A percentile compares a stretch with the other conserved stretches of the same genome.
These are phyloP conservation scores for Allophyes oxyacanthae DNA, from an alignment of 2,888 invertebrate genomes.

Conservation along the genomic window DNA sequence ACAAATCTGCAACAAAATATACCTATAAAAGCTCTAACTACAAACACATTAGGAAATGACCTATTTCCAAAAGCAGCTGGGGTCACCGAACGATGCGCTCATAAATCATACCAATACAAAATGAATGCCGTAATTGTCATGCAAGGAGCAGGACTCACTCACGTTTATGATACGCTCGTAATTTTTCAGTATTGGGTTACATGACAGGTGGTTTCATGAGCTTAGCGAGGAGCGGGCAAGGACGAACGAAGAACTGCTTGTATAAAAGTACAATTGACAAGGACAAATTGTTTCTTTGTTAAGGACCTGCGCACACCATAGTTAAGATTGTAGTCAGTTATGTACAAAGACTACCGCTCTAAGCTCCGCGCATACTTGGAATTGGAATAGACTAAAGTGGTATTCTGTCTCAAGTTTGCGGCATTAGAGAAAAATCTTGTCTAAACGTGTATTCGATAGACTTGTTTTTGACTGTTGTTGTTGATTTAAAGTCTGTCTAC, in stretches of 20 bases:
- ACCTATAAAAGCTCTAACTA: slow-evolving; percentile 31
- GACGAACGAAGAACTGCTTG: background rate
- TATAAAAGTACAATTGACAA: too few species aligned
- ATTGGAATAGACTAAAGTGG: too few species aligned
- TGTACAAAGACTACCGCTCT: too few species aligned
- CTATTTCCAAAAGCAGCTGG: slow-evolving; percentile 48
- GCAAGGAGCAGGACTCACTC: slow-evolving; percentile 60
- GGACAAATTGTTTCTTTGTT: too few species aligned
- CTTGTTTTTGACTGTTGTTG: too few species aligned
- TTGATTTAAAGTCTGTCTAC: too few species aligned
- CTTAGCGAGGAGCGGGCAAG: slow-evolving; percentile 24
- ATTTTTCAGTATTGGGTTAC: slow-evolving; percentile 75
- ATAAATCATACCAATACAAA: slow-evolving; percentile 55
- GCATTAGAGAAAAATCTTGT: too few species aligned
- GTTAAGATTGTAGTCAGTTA: too few species aligned
- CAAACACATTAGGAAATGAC: slow-evolving; percentile 46
- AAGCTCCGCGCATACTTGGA: too few species aligned
- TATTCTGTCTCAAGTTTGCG: too few species aligned
- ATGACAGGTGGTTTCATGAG: slow-evolving; percentile 10
- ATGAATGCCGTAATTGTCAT: slow-evolving; percentile 59
- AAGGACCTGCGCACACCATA: too few species aligned
- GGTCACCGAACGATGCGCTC: slow-evolving; percentile 45
- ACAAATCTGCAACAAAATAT: slow-evolving; percentile 18
- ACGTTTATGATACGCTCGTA: slow-evolving; percentile 62
- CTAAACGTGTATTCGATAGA: too few species aligned